Evolutionary conservation across 1,140 invertebrate species (phyloP).

Genomic region (Pseudomyrmex gracilis): DNA sequence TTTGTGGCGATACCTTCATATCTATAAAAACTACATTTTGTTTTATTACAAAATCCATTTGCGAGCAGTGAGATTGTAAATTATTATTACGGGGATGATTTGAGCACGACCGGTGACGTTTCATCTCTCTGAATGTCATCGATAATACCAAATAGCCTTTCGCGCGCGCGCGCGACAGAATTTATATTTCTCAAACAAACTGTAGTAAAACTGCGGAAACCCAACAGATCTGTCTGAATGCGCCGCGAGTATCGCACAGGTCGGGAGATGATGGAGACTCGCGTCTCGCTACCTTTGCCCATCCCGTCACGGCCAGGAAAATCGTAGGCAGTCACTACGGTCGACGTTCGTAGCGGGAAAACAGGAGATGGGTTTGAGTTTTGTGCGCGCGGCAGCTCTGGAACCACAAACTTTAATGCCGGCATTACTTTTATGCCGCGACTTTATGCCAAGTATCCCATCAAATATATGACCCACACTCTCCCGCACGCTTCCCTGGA

Average conservation of each 20-base stretch:
- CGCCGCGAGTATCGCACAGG: background rate
- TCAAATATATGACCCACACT: slow-evolving; percentile 84
- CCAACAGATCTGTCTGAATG: slow-evolving; percentile 16
- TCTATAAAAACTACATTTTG: background rate
- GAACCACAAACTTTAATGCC: slow-evolving; percentile 86
- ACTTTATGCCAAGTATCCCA: slow-evolving; percentile 86
- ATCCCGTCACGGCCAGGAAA: slow-evolving; percentile 54
- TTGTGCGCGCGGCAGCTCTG: slow-evolving; percentile 75
- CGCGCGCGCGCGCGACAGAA: background rate
- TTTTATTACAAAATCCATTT: background rate
- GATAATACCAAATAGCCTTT: slow-evolving; percentile 25
- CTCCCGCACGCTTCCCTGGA: slow-evolving; percentile 71
- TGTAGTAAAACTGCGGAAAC: slow-evolving; percentile 13
- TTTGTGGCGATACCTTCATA: background rate
- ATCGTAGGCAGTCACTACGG: slow-evolving; percentile 37
- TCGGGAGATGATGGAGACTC: slow-evolving; percentile 13
- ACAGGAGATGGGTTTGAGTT: slow-evolving; percentile 38
- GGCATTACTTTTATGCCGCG: slow-evolving; percentile 85
- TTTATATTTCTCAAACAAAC: slow-evolving; percentile 44
- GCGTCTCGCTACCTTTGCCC: background rate
- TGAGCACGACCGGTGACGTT: slow-evolving; percentile 11
- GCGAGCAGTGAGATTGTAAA: background rate
- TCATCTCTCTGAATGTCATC: slow-evolving; percentile 16
- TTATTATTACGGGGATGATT: background rate
- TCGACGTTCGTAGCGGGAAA: slow-evolving; percentile 56